Percentiles rank a stretch among this genome's conserved stretches.
These are phyloP conservation scores for Bombylius major DNA, from an alignment of 2,888 invertebrate genomes.

Conservation along the genomic window DNA sequence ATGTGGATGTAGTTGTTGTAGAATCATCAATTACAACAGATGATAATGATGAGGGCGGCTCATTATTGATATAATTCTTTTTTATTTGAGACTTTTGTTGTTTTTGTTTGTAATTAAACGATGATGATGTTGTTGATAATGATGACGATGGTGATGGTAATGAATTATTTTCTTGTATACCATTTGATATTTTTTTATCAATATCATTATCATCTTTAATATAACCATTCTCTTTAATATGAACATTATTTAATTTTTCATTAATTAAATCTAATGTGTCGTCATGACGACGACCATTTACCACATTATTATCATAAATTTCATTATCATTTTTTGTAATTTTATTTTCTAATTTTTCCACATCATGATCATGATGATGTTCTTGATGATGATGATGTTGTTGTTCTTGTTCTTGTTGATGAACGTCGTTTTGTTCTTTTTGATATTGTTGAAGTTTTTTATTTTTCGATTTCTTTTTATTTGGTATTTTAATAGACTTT, in stretches of 20 bases:
- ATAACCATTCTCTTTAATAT: constrained; percentile 12
- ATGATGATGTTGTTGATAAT: background rate
- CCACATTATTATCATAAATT: background rate
- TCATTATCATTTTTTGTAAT: background rate
- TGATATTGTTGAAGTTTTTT: constrained; percentile 4
- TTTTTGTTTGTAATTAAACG: too few relatives aligned
- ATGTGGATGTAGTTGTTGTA: background rate
- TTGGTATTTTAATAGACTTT: constrained; percentile 5
- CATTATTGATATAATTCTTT: too few relatives aligned
- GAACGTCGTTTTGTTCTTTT: background rate
- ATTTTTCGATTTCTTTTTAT: constrained; percentile 7
- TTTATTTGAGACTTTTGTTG: too few relatives aligned
- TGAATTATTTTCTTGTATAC: background rate
- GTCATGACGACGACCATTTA: background rate
- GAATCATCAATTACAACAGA: too few relatives aligned
- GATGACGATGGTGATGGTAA: background rate
- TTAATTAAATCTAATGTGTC: constrained; percentile 3
- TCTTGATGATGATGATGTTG: too few relatives aligned
- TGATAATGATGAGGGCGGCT: too few relatives aligned
- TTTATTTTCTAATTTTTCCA: too few relatives aligned
- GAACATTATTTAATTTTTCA: constrained; percentile 6
- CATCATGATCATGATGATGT: too few relatives aligned
- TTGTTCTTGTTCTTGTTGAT: too few relatives aligned
- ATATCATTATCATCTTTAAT: background rate
- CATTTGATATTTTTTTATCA: background rate